Percentiles rank a stretch among this genome's conserved stretches.
phyloP scores from a whole-genome alignment of 2,888 invertebrate genomes.

The Aricia artaxerxes region DNA sequence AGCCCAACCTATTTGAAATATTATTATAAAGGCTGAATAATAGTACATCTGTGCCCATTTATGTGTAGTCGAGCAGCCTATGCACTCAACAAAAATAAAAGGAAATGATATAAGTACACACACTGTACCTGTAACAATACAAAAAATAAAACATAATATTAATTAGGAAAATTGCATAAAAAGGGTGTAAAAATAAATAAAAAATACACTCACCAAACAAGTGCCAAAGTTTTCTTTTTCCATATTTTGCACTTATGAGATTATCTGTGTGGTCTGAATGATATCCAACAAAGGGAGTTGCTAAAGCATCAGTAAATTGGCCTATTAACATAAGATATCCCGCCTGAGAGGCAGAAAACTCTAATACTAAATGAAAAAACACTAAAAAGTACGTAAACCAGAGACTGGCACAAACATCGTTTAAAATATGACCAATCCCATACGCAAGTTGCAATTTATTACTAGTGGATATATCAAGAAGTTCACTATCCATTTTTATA shows the following conservation, averaged over 20 bases:
- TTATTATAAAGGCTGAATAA: constrained; percentile 87
- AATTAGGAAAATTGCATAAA: neutral
- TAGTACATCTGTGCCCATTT: constrained; percentile 87
- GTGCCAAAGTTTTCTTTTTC: constrained; percentile 94
- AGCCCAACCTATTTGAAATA: constrained; percentile 97
- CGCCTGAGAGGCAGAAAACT: constrained; percentile 79
- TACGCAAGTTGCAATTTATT: constrained; percentile 80
- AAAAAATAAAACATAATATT: constrained; percentile 3
- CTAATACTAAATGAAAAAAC: constrained; percentile 84
- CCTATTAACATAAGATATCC: constrained; percentile 88
- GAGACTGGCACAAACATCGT: constrained; percentile 95
- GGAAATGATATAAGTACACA: constrained; percentile 91
- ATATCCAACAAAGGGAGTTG: constrained; percentile 93
- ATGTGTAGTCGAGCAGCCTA: constrained; percentile 82
- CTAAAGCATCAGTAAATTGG: constrained; percentile 91
- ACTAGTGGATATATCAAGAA: constrained; percentile 69
- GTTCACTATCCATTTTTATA: constrained; percentile 69
- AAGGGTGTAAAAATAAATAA: neutral
- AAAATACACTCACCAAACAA: constrained; percentile 84
- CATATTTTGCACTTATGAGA: constrained; percentile 85
- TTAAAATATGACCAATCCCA: constrained; percentile 91
- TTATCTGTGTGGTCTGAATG: constrained; percentile 88
- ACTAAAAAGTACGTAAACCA: constrained; percentile 96
- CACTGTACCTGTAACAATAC: constrained; percentile 81
- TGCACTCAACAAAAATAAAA: constrained; percentile 91